Conservation (phyloP, 2,113 vertebrate species). For the Solea solea region DNA sequence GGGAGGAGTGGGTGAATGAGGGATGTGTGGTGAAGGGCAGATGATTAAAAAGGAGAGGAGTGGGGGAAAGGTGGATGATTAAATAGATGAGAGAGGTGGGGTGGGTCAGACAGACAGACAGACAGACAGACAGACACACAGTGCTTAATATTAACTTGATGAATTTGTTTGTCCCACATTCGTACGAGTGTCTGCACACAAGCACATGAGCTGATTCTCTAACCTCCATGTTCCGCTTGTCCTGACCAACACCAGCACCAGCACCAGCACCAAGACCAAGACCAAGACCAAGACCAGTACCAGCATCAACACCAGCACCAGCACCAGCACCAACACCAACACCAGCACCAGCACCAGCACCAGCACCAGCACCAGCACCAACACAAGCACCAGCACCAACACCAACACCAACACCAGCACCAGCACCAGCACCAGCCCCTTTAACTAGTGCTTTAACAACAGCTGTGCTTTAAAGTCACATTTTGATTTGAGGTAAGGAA, state of each 20-base stretch:
- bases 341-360: no score
- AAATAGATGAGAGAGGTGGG: constrained; percentile 25
- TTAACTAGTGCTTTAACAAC: neutral
- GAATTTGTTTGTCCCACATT: constrained; percentile 58
- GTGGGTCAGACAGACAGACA: constrained; percentile 22
- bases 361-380: no score
- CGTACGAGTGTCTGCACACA: constrained; percentile 25
- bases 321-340: no score
- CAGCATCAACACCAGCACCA: no score
- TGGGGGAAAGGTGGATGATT: constrained; percentile 54
- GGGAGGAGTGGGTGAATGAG: neutral
- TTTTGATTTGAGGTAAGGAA: neutral
- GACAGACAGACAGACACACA: constrained; percentile 11
- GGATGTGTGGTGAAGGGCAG: constrained; percentile 26
- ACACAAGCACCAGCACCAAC: no score
- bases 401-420: no score
- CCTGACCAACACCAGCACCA: neutral
- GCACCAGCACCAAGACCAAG: no score
- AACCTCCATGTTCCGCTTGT: constrained; percentile 8
- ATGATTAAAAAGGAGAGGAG: constrained; percentile 53
- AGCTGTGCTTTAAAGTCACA: constrained; percentile 8
- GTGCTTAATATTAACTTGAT: constrained; percentile 64
- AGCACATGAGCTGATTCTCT: constrained; percentile 22
- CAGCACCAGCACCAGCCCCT: no score
- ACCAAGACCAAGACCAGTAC: no score